A percentile compares a stretch with the other conserved stretches of the same genome.
Evolutionary conservation across 2,888 invertebrate genomes (phyloP).

Genomic region (Seira musarum): DNA sequence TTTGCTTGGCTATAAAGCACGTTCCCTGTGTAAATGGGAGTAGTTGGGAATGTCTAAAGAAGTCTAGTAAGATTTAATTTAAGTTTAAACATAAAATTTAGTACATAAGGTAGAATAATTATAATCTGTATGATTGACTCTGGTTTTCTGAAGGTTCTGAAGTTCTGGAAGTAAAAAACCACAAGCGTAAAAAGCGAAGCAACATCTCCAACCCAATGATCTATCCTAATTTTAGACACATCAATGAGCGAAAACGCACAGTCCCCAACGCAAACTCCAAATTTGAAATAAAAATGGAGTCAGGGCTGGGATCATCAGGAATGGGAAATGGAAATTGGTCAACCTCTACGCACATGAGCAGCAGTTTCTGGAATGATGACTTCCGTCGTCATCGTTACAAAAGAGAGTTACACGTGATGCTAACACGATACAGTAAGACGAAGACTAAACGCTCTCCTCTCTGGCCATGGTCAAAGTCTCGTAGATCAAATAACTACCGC

Average conservation of each 20-base stretch:
- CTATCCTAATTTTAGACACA: not conserved
- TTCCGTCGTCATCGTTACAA: slow-evolving; percentile 5
- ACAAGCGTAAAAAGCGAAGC: not conserved
- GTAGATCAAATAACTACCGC: slow-evolving; percentile 26
- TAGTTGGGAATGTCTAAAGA: slow-evolving; percentile 15
- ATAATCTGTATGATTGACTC: not conserved
- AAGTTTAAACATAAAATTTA: not conserved
- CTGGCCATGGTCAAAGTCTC: not conserved
- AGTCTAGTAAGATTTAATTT: not conserved
- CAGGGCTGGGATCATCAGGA: not conserved
- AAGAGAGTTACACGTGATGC: slow-evolving; percentile 36
- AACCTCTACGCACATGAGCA: not conserved
- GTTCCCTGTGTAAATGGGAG: not conserved
- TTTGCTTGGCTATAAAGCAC: not conserved
- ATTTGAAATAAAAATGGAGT: slow-evolving; percentile 3
- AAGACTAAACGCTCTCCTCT: not conserved
- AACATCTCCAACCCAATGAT: slow-evolving; percentile 8
- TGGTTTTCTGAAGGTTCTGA: too few relatives aligned
- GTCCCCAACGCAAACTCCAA: not conserved
- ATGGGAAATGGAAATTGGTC: not conserved
- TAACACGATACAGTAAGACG: slow-evolving; percentile 35
- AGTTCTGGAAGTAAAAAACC: not conserved
- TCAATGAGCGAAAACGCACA: not conserved
- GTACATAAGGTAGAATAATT: not conserved
- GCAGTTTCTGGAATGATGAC: not conserved